Conservation (phyloP, 2,888 invertebrate species). For the Drosophila prolongata region DNA sequence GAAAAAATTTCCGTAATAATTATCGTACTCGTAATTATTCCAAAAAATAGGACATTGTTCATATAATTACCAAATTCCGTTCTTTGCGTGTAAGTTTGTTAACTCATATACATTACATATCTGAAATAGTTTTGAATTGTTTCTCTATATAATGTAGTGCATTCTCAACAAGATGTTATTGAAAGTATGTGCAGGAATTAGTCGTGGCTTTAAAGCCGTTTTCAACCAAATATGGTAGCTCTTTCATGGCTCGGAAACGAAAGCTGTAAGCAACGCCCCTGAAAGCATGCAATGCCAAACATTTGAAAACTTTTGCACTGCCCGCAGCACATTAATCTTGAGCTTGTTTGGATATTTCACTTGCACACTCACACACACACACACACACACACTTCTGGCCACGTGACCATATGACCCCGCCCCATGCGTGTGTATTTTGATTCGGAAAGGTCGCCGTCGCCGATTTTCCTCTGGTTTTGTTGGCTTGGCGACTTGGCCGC, state of each 20-base stretch:
- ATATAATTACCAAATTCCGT: too few relatives aligned
- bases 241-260: conserved; percentile 5
- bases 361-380: conserved; percentile 3
- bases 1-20: too few relatives aligned
- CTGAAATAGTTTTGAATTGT: too few relatives aligned
- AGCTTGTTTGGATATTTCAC: conserved; percentile 26
- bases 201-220: conserved; percentile 3
- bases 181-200: neutral
- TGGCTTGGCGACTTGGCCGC: conserved; percentile 44
- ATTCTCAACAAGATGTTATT: too few relatives aligned
- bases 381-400: neutral
- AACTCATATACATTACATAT: too few relatives aligned
- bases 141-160: too few relatives aligned
- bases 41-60: too few relatives aligned
- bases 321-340: conserved; percentile 53
- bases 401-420: conserved; percentile 5
- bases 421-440: conserved; percentile 46
- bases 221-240: neutral
- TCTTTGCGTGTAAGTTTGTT: too few relatives aligned
- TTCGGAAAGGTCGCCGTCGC: conserved; percentile 58
- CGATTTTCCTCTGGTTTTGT: conserved; percentile 8
- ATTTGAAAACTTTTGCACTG: conserved; percentile 41
- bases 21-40: too few relatives aligned
- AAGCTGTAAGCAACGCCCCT: conserved; percentile 28
- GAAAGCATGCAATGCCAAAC: conserved; percentile 43